These are phyloP conservation scores for Pteropus alecto DNA, from an alignment of 2,113 vertebrate species.

Conservation along the genomic window DNA sequence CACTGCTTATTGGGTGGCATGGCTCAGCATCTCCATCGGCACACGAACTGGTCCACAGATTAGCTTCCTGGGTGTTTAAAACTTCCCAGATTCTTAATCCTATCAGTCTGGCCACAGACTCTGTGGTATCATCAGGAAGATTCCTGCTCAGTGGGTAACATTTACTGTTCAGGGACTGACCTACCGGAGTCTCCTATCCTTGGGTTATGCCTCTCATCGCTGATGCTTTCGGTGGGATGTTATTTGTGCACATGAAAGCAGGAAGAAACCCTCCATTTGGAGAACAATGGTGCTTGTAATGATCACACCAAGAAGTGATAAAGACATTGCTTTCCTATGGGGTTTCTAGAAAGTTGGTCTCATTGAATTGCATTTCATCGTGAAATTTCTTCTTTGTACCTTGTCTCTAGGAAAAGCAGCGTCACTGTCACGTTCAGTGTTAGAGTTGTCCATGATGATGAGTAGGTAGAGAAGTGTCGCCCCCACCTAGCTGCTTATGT, in stretches of 20 bases:
- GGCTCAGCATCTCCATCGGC: accelerated
- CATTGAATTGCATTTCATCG: not conserved
- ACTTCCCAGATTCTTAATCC: not conserved
- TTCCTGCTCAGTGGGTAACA: accelerated
- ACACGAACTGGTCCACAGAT: accelerated
- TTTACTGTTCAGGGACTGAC: not conserved
- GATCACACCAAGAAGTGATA: not conserved
- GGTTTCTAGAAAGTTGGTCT: not conserved
- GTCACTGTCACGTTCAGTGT: not conserved
- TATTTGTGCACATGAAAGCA: accelerated
- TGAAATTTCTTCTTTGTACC: not conserved
- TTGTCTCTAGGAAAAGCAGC: not conserved
- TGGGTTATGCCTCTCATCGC: accelerated
- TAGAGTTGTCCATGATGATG: not conserved
- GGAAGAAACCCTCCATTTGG: not conserved
- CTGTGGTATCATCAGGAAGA: not conserved
- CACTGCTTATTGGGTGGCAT: accelerated
- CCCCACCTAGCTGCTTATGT: not conserved
- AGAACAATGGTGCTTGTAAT: no score
- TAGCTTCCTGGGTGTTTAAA: not conserved
- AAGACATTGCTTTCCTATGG: not conserved
- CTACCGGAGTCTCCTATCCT: accelerated
- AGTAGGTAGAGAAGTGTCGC: not conserved
- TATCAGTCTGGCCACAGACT: accelerated
- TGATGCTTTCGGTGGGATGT: no score